Conservation (phyloP, 2,113 vertebrate genomes). For the Myrmecophaga tridactyla region DNA sequence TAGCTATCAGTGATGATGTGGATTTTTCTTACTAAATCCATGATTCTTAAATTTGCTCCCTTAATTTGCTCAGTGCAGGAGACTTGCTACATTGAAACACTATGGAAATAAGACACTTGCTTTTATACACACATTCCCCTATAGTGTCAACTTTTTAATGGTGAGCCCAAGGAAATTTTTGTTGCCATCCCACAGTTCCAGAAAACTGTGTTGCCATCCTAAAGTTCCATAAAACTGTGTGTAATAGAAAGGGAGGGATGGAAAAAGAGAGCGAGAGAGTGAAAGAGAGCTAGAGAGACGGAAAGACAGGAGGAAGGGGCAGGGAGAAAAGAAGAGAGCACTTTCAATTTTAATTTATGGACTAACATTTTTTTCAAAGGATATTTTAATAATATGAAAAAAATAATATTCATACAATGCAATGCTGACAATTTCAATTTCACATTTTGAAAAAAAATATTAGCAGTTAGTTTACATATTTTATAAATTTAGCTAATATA, state of each 20-base stretch:
- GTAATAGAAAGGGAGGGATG: background rate
- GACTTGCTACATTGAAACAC: background rate
- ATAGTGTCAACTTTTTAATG: background rate
- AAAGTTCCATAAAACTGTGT: background rate
- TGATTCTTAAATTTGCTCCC: background rate
- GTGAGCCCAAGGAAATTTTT: background rate
- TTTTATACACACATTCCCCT: background rate
- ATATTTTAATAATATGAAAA: background rate
- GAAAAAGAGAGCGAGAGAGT: background rate
- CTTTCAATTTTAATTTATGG: background rate
- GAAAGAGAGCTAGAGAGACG: no score
- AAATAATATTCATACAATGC: background rate
- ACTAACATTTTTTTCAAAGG: background rate
- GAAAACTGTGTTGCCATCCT: background rate
- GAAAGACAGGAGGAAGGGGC: background rate
- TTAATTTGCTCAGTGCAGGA: background rate
- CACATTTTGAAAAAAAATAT: background rate
- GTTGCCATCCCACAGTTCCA: background rate
- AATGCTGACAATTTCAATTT: background rate
- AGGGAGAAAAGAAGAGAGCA: background rate
- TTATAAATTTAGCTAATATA: background rate
- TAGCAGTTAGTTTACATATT: background rate
- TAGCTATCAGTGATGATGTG: background rate
- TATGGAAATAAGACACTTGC: background rate
- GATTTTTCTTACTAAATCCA: background rate